A percentile compares a stretch with the other conserved stretches of the same genome.
phyloP scores from a whole-genome alignment of 2,888 invertebrate species.

The Hirtodrosophila cameraria region DNA sequence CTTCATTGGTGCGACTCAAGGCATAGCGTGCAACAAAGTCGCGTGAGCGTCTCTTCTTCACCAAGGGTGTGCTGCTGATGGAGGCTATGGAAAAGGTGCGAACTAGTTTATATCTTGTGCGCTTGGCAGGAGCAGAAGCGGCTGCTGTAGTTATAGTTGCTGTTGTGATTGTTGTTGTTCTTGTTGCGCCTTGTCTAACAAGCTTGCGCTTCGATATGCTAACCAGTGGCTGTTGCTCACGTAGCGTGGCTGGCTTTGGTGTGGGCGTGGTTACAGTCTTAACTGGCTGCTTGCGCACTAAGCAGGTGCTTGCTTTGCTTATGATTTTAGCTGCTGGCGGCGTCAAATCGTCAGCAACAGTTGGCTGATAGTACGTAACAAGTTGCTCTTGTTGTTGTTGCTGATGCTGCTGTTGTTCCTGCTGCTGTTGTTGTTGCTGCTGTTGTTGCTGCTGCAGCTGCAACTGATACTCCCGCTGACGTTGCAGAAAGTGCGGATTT shows the following conservation, averaged over 20 bases:
- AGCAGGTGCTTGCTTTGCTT: slow-evolving; percentile 81
- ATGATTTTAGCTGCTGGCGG: slow-evolving; percentile 77
- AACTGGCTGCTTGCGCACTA: slow-evolving; percentile 75
- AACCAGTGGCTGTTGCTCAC: slow-evolving; percentile 66
- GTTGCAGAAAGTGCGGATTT: slow-evolving; percentile 82
- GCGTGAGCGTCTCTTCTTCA: slow-evolving; percentile 62
- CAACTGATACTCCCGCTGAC: slow-evolving; percentile 61
- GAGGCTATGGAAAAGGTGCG: slow-evolving; percentile 50
- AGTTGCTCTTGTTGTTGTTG: slow-evolving; percentile 30
- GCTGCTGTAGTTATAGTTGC: slow-evolving; percentile 4
- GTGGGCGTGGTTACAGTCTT: slow-evolving; percentile 5
- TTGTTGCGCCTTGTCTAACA: slow-evolving; percentile 60
- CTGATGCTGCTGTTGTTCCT: slow-evolving; percentile 25
- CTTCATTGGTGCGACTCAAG: slow-evolving; percentile 63
- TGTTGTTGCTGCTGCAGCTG: slow-evolving; percentile 13
- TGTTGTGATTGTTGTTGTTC: slow-evolving; percentile 3
- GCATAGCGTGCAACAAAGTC: slow-evolving; percentile 81
- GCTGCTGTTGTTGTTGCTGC: slow-evolving; percentile 20
- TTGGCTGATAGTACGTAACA: slow-evolving; percentile 42
- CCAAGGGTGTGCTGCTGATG: slow-evolving; percentile 49
- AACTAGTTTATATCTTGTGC: slow-evolving; percentile 78
- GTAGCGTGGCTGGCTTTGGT: slow-evolving; percentile 1
- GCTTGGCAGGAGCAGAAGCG: slow-evolving; percentile 42
- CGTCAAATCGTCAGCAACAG: slow-evolving; percentile 20
- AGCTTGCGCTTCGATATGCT: slow-evolving; percentile 81